Conservation (phyloP, 2,113 vertebrate species). For the Trochalopteron elliotii region DNA sequence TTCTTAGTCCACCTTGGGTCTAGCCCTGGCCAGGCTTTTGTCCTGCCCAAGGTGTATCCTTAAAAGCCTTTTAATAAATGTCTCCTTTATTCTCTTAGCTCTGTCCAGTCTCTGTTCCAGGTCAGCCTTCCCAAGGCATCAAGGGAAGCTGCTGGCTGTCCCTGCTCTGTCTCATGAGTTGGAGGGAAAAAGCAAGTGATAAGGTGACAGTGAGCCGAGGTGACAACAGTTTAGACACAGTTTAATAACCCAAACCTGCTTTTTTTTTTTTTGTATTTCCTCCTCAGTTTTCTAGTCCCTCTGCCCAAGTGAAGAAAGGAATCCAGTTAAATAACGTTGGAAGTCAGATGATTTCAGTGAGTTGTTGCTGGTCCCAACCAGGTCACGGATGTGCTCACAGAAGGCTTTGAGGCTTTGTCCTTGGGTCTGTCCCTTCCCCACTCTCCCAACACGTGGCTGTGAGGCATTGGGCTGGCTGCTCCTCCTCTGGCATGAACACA, state of each 20-base stretch:
- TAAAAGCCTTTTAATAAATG: neutral
- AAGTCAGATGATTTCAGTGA: neutral
- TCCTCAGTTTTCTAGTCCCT: neutral
- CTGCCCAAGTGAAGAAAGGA: neutral
- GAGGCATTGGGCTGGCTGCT: accelerated
- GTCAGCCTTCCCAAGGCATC: neutral
- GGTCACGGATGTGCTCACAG: neutral
- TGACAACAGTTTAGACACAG: neutral
- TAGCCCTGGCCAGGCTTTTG: neutral
- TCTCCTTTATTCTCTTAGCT: neutral
- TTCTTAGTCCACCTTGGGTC: neutral
- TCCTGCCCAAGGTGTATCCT: neutral
- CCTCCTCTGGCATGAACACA: neutral
- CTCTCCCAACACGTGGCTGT: accelerated
- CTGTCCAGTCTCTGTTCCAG: neutral
- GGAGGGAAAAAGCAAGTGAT: neutral
- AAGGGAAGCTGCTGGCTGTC: neutral
- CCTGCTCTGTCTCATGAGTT: neutral
- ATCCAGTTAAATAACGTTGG: accelerated
- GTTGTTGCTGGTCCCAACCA: accelerated
- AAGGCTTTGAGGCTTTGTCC: neutral
- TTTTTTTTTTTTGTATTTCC: neutral
- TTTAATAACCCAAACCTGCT: neutral
- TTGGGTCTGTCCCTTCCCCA: neutral
- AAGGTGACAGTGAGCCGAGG: neutral